Evolutionary conservation across 1,140 invertebrate genomes (phyloP), one percentile per base, ranked within the genome.

Genomic region (Heliconius melpomene): DNA sequence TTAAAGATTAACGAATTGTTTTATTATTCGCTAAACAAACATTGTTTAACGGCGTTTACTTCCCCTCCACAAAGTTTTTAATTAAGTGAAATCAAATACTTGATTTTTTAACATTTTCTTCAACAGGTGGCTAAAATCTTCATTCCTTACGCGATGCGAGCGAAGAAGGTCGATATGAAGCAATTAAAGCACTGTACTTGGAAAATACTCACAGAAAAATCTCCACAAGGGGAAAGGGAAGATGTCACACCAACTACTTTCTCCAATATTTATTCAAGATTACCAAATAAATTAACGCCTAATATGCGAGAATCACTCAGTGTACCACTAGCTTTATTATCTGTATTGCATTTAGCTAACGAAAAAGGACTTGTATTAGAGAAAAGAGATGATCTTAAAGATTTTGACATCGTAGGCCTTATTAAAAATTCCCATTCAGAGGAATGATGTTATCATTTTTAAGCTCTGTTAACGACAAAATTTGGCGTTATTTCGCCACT

Each of bases 161-260:
- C 97, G 0, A 98, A 98, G 85, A 97, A 97, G 86, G 95, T 98
- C 11, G 97, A 98, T 87, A 97, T 98, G 95, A 96, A 96, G 82
- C 96, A 96, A 86, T 86, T 98, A 13, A 98, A 98, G 88, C 91
- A 94, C 52, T 95, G 95, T 7, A 96, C 97, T 76, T 98, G 97
- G 97, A 95, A 95, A 81, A 93, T 94, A 85, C 81, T 96, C 11
- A 93, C 94, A 0, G 91, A 90, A 16, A 88, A 90, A 23, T 89
- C 90, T 26, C 81, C 85, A 7, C 82, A 82, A 60, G 90, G 87
- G 1, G 85, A 89, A 36, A 94, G 93, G 81, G 92, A 92, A 46
- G 88, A 90, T 52, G 89, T 92, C 0, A 50, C 88, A 6, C 74
- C 84, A 73, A 95, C 91, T 0, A 91, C 89, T 20, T 95, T 95